phyloP scores from a whole-genome alignment of 2,113 vertebrate species.

The Cisticola juncidis region DNA sequence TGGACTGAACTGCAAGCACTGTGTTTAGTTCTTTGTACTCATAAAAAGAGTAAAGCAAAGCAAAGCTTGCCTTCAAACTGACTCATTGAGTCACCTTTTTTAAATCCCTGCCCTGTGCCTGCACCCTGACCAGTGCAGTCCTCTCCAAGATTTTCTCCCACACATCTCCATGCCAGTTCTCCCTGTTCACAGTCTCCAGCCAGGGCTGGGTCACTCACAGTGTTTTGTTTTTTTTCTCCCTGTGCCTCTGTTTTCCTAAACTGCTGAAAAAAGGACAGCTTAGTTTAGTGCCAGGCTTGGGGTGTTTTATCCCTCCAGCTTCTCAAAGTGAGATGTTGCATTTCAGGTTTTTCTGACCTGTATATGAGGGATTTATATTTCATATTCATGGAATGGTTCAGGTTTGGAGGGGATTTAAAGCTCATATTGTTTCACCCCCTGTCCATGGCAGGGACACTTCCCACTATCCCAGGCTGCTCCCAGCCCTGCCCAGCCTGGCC shows the following conservation, averaged over 20 bases:
- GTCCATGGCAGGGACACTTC: neutral
- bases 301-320: neutral
- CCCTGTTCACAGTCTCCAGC: neutral
- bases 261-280: neutral
- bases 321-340: neutral
- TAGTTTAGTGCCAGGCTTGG: neutral
- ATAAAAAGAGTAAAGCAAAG: neutral
- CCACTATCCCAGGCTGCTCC: neutral
- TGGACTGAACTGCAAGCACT: neutral
- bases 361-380: neutral
- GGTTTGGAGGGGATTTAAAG: neutral
- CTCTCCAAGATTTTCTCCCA: neutral
- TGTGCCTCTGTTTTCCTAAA: neutral
- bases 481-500: neutral
- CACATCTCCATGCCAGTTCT: neutral
- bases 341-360: neutral
- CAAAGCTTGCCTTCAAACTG: neutral
- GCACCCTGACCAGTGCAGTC: neutral
- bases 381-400: neutral
- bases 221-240: neutral
- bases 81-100: neutral
- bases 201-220: neutral
- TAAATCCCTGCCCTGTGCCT: neutral
- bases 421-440: neutral
- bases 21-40: neutral